Evolutionary conservation across 2,797 vertebrate species (phyloP), one percentile per base, ranked within the genome.

Genomic region (Smutsia gigantea): DNA sequence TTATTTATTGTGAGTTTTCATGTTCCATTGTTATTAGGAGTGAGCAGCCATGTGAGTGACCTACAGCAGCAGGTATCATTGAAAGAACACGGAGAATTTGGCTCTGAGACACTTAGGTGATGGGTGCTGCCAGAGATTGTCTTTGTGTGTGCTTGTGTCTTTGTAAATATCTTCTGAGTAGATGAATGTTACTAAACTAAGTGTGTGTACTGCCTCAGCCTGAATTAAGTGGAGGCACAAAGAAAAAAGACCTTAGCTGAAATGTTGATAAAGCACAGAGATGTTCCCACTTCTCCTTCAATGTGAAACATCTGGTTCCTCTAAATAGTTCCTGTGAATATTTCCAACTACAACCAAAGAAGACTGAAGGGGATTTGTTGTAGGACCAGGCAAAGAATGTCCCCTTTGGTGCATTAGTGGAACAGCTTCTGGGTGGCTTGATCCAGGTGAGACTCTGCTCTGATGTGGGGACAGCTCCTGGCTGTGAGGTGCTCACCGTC

Each of bases 1-100:
- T 72, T 31, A 72, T 71, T 59, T 77, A 63, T 55, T 87, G n/a
- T 94, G 75, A 72, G 14, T 93, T 89, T 95, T 86, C 10, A 6
- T 42, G 19, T 71, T 42, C 87, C 81, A 31, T 11, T 79, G 39
- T 83, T 79, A 21, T 31, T 57, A 31, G 21, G 49, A 81, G 42
- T 51, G 31, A 82, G 29, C 39, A 19, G n/a, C 0, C 1, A 29
- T 27, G 10, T 37, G 25, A 25, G 12, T 86, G 75, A 81, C 55
- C 61, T 51, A 5, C 2, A 5, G n/a, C 1, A 91, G 34, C 68
- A 75, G 42, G 66, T 75, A 13, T 19, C 25, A 3, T 3, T 27
- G n/a, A 21, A 5, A 25, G 46, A 68, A 19, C 57, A 55, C 21
- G 19, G 23, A n/a, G 23, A 34, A 23, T 53, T 71, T 77, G 74